Evolutionary conservation across 2,113 vertebrate species (phyloP).

Genomic region (Acinonyx jubatus): DNA sequence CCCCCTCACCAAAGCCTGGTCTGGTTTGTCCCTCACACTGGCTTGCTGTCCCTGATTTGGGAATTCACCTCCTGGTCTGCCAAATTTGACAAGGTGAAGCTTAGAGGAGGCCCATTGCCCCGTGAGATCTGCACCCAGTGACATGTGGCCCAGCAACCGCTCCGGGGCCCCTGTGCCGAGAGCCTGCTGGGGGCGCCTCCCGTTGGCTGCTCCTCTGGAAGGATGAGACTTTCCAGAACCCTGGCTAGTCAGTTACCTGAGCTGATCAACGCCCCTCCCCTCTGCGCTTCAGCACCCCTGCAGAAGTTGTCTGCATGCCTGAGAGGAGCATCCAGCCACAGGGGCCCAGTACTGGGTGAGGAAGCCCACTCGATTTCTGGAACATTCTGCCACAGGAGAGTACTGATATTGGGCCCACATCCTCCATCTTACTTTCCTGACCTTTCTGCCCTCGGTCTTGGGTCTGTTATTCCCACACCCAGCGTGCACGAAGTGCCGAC

Average conservation of each 20-base stretch:
- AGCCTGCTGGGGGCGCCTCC: background rate
- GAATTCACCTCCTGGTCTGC: background rate
- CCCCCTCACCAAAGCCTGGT: background rate
- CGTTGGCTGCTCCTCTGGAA: fast-evolving
- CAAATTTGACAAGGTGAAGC: background rate
- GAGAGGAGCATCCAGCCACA: background rate
- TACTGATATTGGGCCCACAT: background rate
- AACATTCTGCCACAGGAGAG: background rate
- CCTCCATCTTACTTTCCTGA: background rate
- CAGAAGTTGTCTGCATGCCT: fast-evolving
- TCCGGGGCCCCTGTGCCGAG: background rate
- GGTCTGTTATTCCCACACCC: background rate
- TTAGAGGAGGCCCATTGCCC: background rate
- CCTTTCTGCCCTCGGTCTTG: background rate
- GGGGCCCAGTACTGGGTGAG: background rate
- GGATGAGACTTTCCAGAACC: background rate
- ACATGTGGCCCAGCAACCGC: background rate
- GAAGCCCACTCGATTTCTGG: background rate
- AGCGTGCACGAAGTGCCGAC: fast-evolving
- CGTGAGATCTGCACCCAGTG: background rate
- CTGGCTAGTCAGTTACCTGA: fast-evolving
- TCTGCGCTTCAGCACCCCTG: background rate
- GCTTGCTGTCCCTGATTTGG: too few relatives aligned
- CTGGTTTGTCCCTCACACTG: fast-evolving
- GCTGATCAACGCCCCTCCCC: too few relatives aligned